phyloP scores from a whole-genome alignment of 2,113 vertebrate genomes.

The Machaerirhynchus nigripectus region DNA sequence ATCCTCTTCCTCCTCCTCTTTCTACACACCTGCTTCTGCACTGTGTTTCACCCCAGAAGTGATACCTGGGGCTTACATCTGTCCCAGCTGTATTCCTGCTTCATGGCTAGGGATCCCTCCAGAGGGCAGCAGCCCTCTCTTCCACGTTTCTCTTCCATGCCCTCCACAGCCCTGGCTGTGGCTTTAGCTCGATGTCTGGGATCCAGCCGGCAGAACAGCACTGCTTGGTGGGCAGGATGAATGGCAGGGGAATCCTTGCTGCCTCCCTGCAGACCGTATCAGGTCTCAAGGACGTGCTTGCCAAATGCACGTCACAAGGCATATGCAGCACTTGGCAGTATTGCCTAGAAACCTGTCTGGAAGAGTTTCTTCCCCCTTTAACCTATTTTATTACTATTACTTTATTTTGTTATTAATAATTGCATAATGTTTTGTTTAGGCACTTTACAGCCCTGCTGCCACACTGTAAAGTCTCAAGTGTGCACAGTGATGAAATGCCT shows the following conservation, averaged over 20 bases:
- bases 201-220: rapidly evolving
- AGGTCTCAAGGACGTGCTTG: not conserved
- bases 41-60: not conserved
- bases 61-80: no score
- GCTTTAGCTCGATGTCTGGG: not conserved
- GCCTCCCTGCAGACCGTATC: not conserved
- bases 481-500: not conserved
- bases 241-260: not conserved
- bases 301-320: not conserved
- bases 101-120: not conserved
- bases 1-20: not conserved
- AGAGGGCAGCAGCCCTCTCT: not conserved
- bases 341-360: not conserved
- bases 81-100: not conserved
- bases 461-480: not conserved
- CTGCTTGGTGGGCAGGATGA: not conserved
- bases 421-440: not conserved
- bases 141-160: not conserved
- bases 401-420: slow-evolving; percentile 11
- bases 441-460: not conserved
- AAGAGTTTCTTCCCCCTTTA: not conserved
- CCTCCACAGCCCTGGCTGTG: rapidly evolving
- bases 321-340: not conserved
- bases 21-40: not conserved
- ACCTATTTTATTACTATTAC: not conserved